A percentile compares a stretch with the other conserved stretches of the same genome.
Evolutionary conservation across 2,888 invertebrate species (phyloP).

Genomic region (Argyra leucocephala): DNA sequence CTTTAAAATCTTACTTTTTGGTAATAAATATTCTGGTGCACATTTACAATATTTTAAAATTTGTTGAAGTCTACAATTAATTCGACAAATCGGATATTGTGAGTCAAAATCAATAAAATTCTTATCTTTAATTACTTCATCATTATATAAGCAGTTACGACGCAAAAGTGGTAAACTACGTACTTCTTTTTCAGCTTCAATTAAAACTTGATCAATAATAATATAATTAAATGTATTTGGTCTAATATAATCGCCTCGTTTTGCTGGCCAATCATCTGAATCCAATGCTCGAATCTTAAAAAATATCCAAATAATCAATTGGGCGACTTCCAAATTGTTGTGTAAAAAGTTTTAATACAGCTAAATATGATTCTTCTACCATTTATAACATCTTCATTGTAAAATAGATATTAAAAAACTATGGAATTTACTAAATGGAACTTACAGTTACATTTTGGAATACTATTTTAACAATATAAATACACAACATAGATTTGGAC

Average conservation of each 20-base stretch:
- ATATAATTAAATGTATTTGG: background rate
- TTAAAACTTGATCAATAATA: background rate
- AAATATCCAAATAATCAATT: no score
- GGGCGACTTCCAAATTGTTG: no score
- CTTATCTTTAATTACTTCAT: background rate
- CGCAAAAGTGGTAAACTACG: background rate
- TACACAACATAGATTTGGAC: no score
- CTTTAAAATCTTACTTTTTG: background rate
- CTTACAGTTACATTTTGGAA: no score
- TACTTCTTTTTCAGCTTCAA: background rate
- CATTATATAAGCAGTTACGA: background rate
- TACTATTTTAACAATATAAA: no score
- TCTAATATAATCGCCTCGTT: background rate
- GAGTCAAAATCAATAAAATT: background rate
- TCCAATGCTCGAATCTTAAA: background rate
- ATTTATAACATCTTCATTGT: no score
- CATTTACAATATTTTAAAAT: conserved; percentile 3
- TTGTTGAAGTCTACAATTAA: background rate
- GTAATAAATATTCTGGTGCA: background rate
- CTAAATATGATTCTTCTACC: no score
- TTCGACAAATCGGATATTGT: background rate
- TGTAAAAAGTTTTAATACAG: no score
- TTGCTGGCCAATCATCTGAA: conserved; percentile 3
- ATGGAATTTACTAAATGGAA: no score
- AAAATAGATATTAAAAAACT: no score